These are phyloP conservation scores for Phenacoccus solenopsis DNA, from an alignment of 1,140 invertebrate species.

Conservation along the genomic window DNA sequence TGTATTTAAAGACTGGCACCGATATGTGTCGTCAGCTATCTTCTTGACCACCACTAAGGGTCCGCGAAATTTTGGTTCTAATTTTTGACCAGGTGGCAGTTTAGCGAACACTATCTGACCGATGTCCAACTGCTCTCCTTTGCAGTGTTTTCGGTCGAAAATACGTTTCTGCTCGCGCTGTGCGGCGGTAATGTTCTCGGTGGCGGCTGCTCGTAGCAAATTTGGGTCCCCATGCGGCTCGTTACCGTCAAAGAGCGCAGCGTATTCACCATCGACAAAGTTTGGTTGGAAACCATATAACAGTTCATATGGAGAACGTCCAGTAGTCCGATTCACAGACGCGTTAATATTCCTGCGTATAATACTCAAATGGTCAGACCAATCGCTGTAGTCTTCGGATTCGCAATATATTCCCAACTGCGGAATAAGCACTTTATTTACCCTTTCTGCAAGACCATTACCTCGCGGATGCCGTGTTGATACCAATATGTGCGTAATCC, in stretches of 20 bases:
- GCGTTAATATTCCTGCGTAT: background rate
- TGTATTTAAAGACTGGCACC: no score
- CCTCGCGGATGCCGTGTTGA: background rate
- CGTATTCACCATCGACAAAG: background rate
- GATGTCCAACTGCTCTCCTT: background rate
- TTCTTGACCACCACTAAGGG: background rate
- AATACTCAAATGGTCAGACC: background rate
- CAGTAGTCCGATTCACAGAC: background rate
- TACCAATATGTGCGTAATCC: background rate
- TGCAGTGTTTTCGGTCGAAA: background rate
- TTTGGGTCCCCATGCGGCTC: background rate
- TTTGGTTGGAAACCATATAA: constrained; percentile 4
- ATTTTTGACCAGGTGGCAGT: background rate
- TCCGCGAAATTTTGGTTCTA: constrained; percentile 7
- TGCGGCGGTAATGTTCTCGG: background rate
- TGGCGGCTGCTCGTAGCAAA: background rate
- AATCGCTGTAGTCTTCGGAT: background rate
- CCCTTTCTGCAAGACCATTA: constrained; percentile 1
- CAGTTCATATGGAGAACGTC: background rate
- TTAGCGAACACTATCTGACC: background rate
- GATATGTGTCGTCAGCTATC: background rate
- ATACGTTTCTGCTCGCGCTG: background rate
- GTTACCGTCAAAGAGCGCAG: no score
- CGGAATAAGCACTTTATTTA: background rate
- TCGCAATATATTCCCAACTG: background rate